A percentile compares a stretch with the other conserved stretches of the same genome.
These are phyloP conservation scores for Dicrostonyx torquatus DNA, from an alignment of 2,797 vertebrate species.

Conservation along the genomic window DNA sequence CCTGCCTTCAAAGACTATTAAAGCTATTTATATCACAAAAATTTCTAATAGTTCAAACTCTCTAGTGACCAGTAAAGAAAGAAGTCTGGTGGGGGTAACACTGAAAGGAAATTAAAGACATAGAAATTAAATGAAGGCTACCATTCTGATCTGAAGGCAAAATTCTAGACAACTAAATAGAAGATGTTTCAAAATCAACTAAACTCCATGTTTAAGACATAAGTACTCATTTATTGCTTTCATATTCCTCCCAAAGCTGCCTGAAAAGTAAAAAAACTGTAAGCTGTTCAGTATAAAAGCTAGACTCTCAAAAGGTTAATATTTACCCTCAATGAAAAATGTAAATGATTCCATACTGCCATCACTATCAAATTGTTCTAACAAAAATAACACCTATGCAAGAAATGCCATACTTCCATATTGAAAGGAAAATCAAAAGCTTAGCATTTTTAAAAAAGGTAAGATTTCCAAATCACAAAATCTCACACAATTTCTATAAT, in stretches of 20 bases:
- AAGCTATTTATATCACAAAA: constrained; percentile 76
- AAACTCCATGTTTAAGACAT: constrained; percentile 55
- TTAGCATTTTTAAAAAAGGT: constrained; percentile 45
- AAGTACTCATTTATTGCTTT: constrained; percentile 61
- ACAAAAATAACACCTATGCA: constrained; percentile 49
- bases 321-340: constrained; percentile 76
- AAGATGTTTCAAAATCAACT: constrained; percentile 65
- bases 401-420: constrained; percentile 60
- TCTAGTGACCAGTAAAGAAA: constrained; percentile 71
- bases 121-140: constrained; percentile 66
- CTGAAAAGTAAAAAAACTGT: constrained; percentile 78
- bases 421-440: constrained; percentile 51
- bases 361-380: constrained; percentile 69
- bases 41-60: constrained; percentile 74
- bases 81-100: constrained; percentile 62
- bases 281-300: constrained; percentile 76
- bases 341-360: constrained; percentile 72
- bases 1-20: constrained; percentile 65
- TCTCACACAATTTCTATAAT: constrained; percentile 60
- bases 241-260: constrained; percentile 50
- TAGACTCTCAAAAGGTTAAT: constrained; percentile 76
- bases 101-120: constrained; percentile 70
- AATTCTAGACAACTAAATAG: constrained; percentile 64
- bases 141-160: constrained; percentile 67
- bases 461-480: constrained; percentile 64